phyloP scores from a whole-genome alignment of 2,797 vertebrate genomes.

The Euthynnus affinis region DNA sequence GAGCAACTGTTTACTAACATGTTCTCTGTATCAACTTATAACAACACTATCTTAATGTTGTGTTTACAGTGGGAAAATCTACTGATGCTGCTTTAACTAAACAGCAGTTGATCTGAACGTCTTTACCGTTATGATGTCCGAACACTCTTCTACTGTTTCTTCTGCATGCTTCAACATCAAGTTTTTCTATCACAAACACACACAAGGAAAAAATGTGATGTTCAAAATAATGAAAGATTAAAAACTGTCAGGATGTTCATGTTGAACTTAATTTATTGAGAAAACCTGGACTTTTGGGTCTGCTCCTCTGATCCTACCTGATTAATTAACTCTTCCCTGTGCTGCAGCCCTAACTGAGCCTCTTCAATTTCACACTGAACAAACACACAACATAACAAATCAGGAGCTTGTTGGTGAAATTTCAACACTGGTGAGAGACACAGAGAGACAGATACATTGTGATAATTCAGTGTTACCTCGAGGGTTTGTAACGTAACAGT shows the following conservation, averaged over 20 bases:
- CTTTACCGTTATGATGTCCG: constrained; percentile 64
- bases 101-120: neutral
- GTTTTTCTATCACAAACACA: constrained; percentile 60
- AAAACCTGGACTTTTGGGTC: neutral
- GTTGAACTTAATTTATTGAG: neutral
- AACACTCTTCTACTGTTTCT: constrained; percentile 64
- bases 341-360: constrained; percentile 63
- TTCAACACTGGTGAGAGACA: neutral
- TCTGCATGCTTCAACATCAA: constrained; percentile 47
- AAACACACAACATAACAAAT: constrained; percentile 26
- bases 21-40: no score
- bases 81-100: neutral
- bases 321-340: constrained; percentile 64
- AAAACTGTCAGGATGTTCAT: neutral
- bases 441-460: neutral
- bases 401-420: neutral
- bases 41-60: no score
- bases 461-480: constrained; percentile 50
- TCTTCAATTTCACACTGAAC: constrained; percentile 62
- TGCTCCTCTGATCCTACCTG: constrained; percentile 55
- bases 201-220: neutral
- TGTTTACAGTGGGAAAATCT: neutral
- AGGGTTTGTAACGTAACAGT: constrained; percentile 41
- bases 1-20: no score
- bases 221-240: neutral